Conservation (phyloP, 2,113 vertebrate species). For the Odontophorus gujanensis region DNA sequence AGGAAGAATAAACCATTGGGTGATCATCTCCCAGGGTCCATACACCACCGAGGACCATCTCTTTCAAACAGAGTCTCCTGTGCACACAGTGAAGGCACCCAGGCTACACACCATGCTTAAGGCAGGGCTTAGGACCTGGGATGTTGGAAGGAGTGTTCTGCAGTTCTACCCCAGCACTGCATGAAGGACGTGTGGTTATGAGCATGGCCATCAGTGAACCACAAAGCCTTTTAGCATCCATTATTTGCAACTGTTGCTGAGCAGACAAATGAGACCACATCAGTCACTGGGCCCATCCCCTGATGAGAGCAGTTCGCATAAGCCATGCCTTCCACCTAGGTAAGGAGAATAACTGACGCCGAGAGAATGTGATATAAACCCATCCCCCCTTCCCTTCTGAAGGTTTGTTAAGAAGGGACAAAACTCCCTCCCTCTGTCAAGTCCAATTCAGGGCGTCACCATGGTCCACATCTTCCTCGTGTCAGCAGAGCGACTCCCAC, state of each 20-base stretch:
- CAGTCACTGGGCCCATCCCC: constrained; percentile 60
- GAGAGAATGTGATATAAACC: not conserved
- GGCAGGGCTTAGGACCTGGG: constrained; percentile 68
- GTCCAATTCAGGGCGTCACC: not conserved
- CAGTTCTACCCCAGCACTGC: constrained; percentile 62
- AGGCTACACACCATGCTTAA: not conserved
- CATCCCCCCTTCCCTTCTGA: constrained; percentile 14
- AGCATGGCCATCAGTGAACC: constrained; percentile 79
- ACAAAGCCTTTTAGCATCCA: constrained; percentile 86
- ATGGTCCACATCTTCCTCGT: not conserved
- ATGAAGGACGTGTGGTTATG: constrained; percentile 76
- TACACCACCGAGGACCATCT: not conserved
- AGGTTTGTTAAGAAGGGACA: not conserved
- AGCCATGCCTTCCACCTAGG: constrained; percentile 58
- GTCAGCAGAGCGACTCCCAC: not conserved
- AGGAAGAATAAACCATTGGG: not conserved
- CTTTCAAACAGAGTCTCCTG: not conserved
- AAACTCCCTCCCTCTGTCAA: not conserved
- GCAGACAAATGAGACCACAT: constrained; percentile 77
- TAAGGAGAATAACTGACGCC: constrained; percentile 40
- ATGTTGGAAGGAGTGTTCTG: constrained; percentile 27
- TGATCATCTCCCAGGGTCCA: not conserved
- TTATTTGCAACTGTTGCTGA: constrained; percentile 82
- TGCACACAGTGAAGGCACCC: accelerated
- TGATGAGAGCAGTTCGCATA: constrained; percentile 66